Conservation (phyloP, 2,113 vertebrate genomes). For the Vulpes lagopus region DNA sequence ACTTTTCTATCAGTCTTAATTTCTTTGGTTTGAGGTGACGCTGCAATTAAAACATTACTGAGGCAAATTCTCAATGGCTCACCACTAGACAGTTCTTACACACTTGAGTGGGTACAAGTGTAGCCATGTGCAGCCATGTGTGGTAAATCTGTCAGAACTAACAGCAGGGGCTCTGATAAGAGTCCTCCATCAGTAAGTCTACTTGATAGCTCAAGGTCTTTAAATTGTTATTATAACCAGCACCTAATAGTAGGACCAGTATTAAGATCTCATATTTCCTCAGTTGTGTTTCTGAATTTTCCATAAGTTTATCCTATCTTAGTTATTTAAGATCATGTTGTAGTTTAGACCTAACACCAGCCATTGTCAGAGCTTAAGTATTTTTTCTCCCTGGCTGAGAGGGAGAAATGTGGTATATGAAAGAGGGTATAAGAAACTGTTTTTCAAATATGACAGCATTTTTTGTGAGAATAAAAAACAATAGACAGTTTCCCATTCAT, state of each 20-base stretch:
- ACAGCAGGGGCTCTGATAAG: slow-evolving; percentile 85
- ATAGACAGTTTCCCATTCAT: background rate
- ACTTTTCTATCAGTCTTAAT: slow-evolving; percentile 51
- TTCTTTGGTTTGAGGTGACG: slow-evolving; percentile 71
- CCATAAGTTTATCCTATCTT: slow-evolving; percentile 70
- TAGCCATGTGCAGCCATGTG: slow-evolving; percentile 85
- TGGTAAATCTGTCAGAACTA: slow-evolving; percentile 87
- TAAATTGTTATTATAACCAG: slow-evolving; percentile 82
- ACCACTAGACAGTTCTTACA: slow-evolving; percentile 78
- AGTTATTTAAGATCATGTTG: slow-evolving; percentile 56
- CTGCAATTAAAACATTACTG: slow-evolving; percentile 87
- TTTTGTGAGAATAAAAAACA: background rate
- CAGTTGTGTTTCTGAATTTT: slow-evolving; percentile 8
- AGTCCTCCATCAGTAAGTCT: slow-evolving; percentile 85
- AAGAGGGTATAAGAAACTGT: background rate
- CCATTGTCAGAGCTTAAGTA: slow-evolving; percentile 27
- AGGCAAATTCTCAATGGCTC: slow-evolving; percentile 73
- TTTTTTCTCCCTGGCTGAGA: slow-evolving; percentile 37
- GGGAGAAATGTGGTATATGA: background rate
- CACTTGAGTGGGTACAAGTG: slow-evolving; percentile 73
- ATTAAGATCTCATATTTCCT: slow-evolving; percentile 75
- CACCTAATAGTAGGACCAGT: slow-evolving; percentile 78
- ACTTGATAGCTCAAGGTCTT: slow-evolving; percentile 85
- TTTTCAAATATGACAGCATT: background rate
- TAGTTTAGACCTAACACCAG: slow-evolving; percentile 36